Evolutionary conservation across 2,113 vertebrate genomes (phyloP).

Genomic region (Labeo catla): DNA sequence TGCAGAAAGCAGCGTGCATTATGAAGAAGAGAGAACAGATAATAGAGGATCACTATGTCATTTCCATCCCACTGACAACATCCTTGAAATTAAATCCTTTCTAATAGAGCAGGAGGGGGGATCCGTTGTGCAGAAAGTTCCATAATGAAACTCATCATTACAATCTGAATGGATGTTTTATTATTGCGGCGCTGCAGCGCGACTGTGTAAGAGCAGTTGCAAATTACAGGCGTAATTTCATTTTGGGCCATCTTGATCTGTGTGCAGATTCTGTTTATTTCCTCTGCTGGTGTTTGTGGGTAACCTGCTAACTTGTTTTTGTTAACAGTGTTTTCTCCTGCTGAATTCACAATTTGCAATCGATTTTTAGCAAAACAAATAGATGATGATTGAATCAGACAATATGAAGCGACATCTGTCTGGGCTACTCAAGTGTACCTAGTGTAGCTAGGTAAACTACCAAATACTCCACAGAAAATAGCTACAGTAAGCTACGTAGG

Average conservation of each 20-base stretch:
- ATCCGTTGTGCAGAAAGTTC: background rate
- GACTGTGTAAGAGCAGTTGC: constrained; percentile 33
- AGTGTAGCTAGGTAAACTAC: background rate
- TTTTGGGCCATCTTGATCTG: background rate
- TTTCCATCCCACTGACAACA: constrained; percentile 71
- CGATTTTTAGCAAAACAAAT: background rate
- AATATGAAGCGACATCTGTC: background rate
- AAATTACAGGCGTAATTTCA: constrained; percentile 34
- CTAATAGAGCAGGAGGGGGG: constrained; percentile 39
- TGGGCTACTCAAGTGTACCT: background rate
- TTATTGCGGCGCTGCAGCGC: background rate
- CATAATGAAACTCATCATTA: constrained; percentile 32
- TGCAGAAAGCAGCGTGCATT: constrained; percentile 71
- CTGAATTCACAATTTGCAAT: background rate
- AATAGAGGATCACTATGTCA: constrained; percentile 75
- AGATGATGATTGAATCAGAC: background rate
- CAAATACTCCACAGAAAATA: background rate
- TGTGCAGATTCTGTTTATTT: constrained; percentile 11
- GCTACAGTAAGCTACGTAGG: background rate
- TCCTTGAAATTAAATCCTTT: constrained; percentile 65
- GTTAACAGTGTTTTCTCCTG: background rate
- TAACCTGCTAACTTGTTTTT: background rate
- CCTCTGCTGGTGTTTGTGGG: constrained; percentile 9
- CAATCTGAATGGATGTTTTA: constrained; percentile 46
- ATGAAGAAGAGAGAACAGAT: constrained; percentile 74